Conservation (phyloP, 2,113 vertebrate genomes). For the Gnathochromis pfefferi region DNA sequence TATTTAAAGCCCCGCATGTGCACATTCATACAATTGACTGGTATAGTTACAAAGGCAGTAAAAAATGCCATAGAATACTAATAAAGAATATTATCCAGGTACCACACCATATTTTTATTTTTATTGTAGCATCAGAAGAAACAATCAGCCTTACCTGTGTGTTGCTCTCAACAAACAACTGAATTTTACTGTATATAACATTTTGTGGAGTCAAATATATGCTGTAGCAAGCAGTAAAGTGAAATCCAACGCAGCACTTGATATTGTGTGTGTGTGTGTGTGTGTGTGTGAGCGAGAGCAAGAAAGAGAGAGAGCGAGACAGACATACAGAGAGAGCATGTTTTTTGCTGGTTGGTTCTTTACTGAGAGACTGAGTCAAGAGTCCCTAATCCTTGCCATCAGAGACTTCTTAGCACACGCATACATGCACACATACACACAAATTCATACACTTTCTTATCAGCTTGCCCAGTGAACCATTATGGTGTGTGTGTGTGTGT, state of each 20-base stretch:
- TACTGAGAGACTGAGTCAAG: constrained; percentile 50
- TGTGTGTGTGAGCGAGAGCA: background rate
- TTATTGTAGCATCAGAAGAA: background rate
- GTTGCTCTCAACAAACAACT: background rate
- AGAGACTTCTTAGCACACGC: constrained; percentile 41
- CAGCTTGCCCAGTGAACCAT: constrained; percentile 57
- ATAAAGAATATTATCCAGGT: background rate
- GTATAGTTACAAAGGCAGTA: background rate
- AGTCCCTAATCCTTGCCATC: constrained; percentile 65
- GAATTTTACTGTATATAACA: constrained; percentile 8
- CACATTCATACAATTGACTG: background rate
- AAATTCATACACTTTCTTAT: constrained; percentile 36
- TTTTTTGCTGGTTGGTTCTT: constrained; percentile 34
- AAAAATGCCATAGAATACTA: background rate
- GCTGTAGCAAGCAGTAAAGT: constrained; percentile 2
- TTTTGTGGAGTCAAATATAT: constrained; percentile 3
- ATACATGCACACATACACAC: background rate
- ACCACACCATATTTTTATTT: background rate
- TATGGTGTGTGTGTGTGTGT: constrained; percentile 8
- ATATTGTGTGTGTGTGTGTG: background rate
- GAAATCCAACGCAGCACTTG: constrained; percentile 19
- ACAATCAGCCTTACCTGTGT: background rate
- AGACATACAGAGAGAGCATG: background rate
- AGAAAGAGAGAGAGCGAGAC: background rate
- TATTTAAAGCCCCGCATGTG: background rate